These are phyloP conservation scores for Stictocephala bisonia DNA, from an alignment of 2,888 invertebrate genomes.

Conservation along the genomic window DNA sequence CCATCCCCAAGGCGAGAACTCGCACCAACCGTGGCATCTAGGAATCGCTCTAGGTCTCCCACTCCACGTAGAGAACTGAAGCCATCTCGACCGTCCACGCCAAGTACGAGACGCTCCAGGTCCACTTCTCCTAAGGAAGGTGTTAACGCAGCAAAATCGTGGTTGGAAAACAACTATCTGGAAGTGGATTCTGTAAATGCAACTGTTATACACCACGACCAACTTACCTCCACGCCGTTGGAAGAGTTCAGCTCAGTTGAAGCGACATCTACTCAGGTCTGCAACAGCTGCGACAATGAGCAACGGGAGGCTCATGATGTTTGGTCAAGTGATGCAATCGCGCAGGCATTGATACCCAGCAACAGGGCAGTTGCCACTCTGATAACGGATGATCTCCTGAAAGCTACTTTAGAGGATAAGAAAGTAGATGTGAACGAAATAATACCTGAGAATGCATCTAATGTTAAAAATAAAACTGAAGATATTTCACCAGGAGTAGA, in stretches of 20 bases:
- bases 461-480: not conserved
- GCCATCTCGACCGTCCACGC: not conserved
- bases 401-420: constrained; percentile 6
- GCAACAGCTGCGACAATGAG: not conserved
- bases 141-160: not conserved
- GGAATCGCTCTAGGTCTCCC: constrained; percentile 42
- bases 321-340: not conserved
- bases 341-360: not conserved
- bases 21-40: constrained; percentile 26
- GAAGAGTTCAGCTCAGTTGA: not conserved
- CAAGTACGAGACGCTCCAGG: constrained; percentile 11
- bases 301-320: not conserved
- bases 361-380: constrained; percentile 7
- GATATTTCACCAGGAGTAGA: constrained; percentile 41
- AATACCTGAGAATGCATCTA: not conserved
- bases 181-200: not conserved
- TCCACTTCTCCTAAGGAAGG: constrained; percentile 40
- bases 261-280: not conserved
- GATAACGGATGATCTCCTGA: constrained; percentile 1
- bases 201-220: not conserved
- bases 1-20: constrained; percentile 41
- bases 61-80: constrained; percentile 33
- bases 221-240: constrained; percentile 7
- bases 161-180: not conserved
- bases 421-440: constrained; percentile 4